Conservation (phyloP, 2,113 vertebrate species). For the Megaleporinus macrocephalus region DNA sequence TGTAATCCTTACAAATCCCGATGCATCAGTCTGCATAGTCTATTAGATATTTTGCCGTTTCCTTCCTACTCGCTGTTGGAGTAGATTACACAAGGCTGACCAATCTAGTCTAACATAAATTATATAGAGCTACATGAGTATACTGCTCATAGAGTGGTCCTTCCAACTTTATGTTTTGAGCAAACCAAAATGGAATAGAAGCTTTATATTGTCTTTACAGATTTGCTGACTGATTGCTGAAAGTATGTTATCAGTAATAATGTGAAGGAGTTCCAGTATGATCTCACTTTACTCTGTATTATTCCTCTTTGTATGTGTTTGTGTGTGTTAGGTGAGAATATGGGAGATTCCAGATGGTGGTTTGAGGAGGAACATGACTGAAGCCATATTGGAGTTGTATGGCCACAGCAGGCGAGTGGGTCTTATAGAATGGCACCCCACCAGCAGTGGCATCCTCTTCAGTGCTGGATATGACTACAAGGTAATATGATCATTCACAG, state of each 20-base stretch:
- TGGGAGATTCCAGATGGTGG: constrained; percentile 97
- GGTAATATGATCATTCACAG: constrained; percentile 68
- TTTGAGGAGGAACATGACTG: constrained; percentile 89
- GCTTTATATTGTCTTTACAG: no score
- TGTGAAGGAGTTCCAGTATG: background rate
- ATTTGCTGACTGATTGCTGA: no score
- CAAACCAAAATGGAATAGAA: no score
- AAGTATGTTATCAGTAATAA: no score
- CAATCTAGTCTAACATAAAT: background rate
- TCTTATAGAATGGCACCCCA: constrained; percentile 96
- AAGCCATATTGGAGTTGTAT: constrained; percentile 91
- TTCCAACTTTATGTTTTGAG: no score
- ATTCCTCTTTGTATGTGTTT: constrained; percentile 7
- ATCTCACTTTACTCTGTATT: constrained; percentile 7
- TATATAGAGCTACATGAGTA: background rate
- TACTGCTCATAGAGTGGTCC: no score
- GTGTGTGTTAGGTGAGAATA: constrained; percentile 84
- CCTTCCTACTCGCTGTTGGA: background rate
- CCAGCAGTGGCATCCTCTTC: constrained; percentile 94
- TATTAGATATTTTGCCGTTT: constrained; percentile 27
- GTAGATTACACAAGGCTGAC: background rate
- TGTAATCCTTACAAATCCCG: constrained; percentile 74
- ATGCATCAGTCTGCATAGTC: constrained; percentile 48
- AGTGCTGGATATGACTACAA: constrained; percentile 98
- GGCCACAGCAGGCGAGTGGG: constrained; percentile 96